Evolutionary conservation across 2,113 vertebrate species (phyloP).

Genomic region (Grammomys dolichurus): DNA sequence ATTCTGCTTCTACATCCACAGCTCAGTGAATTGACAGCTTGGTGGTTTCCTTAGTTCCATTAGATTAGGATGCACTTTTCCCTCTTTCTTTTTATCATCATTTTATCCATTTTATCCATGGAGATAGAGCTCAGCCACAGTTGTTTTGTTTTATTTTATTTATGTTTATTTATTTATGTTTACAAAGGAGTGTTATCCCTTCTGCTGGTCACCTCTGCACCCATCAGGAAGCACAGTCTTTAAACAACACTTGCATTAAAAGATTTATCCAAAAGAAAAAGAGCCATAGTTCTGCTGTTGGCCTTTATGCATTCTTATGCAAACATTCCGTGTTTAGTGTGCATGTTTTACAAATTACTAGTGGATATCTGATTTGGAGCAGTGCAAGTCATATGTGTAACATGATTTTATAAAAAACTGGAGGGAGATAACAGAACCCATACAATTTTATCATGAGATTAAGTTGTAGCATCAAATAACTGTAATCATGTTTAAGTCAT

Average conservation of each 20-base stretch:
- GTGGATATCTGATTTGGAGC: constrained; percentile 47
- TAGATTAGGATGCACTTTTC: constrained; percentile 85
- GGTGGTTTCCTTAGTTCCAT: constrained; percentile 80
- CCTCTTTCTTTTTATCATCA: constrained; percentile 80
- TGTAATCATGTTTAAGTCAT: constrained; percentile 70
- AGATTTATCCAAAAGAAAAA: background rate
- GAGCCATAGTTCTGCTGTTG: background rate
- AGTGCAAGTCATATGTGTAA: constrained; percentile 31
- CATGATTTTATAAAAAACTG: constrained; percentile 72
- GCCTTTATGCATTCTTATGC: constrained; percentile 4
- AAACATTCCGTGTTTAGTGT: constrained; percentile 43
- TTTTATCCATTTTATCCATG: constrained; percentile 43
- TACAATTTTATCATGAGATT: constrained; percentile 77
- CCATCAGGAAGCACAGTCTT: background rate
- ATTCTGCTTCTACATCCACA: constrained; percentile 93
- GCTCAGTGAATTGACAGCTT: constrained; percentile 86
- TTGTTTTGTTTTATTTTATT: background rate
- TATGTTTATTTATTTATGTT: background rate
- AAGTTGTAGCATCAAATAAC: constrained; percentile 78
- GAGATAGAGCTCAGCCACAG: background rate
- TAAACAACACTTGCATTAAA: background rate
- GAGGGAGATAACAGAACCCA: constrained; percentile 58
- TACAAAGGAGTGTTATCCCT: background rate
- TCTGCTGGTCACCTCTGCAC: background rate
- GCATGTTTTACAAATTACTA: constrained; percentile 53